A percentile compares a stretch with the other conserved stretches of the same genome.
These are phyloP conservation scores for Gulo gulo DNA, from an alignment of 2,113 vertebrate species.

Conservation along the genomic window DNA sequence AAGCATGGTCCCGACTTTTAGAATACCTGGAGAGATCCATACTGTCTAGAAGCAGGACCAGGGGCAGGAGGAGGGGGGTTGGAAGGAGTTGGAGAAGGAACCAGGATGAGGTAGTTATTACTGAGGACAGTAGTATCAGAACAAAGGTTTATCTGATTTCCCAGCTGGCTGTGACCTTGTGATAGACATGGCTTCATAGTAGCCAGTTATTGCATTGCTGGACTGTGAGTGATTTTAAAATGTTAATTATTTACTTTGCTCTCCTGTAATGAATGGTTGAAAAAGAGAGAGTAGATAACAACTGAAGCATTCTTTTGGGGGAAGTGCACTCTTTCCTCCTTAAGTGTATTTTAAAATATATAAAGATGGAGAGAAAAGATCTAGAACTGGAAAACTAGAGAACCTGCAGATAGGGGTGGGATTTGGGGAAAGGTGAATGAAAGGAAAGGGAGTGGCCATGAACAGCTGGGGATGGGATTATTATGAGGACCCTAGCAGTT, in stretches of 20 bases:
- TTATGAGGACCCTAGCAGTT: neutral
- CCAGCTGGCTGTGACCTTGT: neutral
- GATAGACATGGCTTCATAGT: neutral
- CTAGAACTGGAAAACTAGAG: neutral
- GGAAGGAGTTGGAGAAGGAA: neutral
- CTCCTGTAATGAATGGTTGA: neutral
- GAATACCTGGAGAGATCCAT: neutral
- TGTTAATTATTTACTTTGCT: neutral
- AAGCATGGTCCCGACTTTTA: neutral
- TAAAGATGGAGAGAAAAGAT: neutral
- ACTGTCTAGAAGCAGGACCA: neutral
- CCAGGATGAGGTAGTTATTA: neutral
- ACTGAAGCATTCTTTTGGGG: neutral
- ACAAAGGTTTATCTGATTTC: neutral
- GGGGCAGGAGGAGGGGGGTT: too few relatives aligned
- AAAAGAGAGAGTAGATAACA: neutral
- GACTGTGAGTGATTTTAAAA: neutral
- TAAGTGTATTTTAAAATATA: neutral
- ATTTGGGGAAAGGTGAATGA: neutral
- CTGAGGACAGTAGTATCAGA: neutral
- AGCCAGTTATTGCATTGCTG: neutral
- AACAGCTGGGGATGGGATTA: neutral
- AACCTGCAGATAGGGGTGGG: neutral
- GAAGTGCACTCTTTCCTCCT: fast-evolving
- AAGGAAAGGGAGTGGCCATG: neutral